These are phyloP conservation scores for Scrobipalpa costella DNA, from an alignment of 2,888 invertebrate species.

Conservation along the genomic window DNA sequence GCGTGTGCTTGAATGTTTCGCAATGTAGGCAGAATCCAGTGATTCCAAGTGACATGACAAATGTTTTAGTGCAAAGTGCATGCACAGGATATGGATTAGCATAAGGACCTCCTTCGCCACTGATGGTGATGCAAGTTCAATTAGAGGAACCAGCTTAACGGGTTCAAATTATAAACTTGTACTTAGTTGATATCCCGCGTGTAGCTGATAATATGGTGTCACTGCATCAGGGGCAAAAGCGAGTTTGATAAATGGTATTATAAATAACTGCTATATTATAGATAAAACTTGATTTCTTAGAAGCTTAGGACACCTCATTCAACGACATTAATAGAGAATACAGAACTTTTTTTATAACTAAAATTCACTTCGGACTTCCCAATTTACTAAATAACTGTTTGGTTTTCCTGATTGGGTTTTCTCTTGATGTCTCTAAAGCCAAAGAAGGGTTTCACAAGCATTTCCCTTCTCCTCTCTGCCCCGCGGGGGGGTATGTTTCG, in stretches of 20 bases:
- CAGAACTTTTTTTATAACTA: no score
- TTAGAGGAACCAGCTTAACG: conserved; percentile 6
- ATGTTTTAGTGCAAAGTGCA: conserved; percentile 1
- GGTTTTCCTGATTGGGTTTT: no score
- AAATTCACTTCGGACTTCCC: no score
- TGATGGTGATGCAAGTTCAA: conserved; percentile 9
- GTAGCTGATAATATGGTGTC: conserved; percentile 9
- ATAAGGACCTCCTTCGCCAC: conserved; percentile 16
- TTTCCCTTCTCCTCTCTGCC: no score
- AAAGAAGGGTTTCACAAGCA: no score
- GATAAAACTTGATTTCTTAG: neutral
- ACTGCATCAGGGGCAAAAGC: neutral
- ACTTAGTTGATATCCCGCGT: conserved; percentile 5
- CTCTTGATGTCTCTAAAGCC: no score
- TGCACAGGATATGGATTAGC: conserved; percentile 18
- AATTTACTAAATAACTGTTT: no score
- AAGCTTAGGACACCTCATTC: neutral
- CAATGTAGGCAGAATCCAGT: neutral
- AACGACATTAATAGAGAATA: no score
- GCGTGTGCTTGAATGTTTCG: no score
- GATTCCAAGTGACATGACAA: neutral
- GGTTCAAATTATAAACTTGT: conserved; percentile 1
- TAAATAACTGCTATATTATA: neutral
- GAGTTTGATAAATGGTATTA: neutral
- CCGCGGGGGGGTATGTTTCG: no score